Conservation (phyloP, 2,797 vertebrate species). For the Catostomus latipinnis region DNA sequence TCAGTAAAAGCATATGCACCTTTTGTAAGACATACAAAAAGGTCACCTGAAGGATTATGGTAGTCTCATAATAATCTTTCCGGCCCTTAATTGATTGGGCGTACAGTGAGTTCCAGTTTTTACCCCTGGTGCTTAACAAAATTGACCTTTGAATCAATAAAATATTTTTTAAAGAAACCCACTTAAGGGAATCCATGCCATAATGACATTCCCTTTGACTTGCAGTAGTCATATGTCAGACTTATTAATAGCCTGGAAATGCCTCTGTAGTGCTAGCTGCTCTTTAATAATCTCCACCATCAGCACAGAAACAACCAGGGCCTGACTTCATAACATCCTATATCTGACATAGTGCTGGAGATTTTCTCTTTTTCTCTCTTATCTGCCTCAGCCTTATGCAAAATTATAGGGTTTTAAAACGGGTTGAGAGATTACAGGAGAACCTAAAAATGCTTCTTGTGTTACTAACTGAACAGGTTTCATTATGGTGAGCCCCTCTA, state of each 20-base stretch:
- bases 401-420: conserved; percentile 54
- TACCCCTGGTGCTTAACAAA: conserved; percentile 3
- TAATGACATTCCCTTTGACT: conserved; percentile 23
- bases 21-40: conserved; percentile 10
- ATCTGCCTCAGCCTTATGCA: conserved; percentile 47
- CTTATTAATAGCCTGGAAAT: conserved; percentile 48
- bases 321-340: conserved; percentile 49
- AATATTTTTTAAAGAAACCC: conserved; percentile 13
- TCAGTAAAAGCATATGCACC: conserved; percentile 21
- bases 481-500: conserved; percentile 43
- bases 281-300: conserved; percentile 56
- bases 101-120: conserved; percentile 23
- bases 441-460: conserved; percentile 48
- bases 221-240: conserved; percentile 38
- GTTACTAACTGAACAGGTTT: conserved; percentile 31
- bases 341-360: conserved; percentile 51
- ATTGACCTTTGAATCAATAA: conserved; percentile 28
- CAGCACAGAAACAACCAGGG: conserved; percentile 44
- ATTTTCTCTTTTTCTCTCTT: conserved; percentile 39
- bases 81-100: conserved; percentile 23
- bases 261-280: conserved; percentile 23
- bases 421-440: conserved; percentile 44
- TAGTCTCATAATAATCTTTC: conserved; percentile 10
- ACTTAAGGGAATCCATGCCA: neutral
- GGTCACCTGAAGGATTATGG: conserved; percentile 28